A percentile compares a stretch with the other conserved stretches of the same genome.
Conservation (phyloP, 2,113 vertebrate species). For the Trachemys scripta region DNA sequence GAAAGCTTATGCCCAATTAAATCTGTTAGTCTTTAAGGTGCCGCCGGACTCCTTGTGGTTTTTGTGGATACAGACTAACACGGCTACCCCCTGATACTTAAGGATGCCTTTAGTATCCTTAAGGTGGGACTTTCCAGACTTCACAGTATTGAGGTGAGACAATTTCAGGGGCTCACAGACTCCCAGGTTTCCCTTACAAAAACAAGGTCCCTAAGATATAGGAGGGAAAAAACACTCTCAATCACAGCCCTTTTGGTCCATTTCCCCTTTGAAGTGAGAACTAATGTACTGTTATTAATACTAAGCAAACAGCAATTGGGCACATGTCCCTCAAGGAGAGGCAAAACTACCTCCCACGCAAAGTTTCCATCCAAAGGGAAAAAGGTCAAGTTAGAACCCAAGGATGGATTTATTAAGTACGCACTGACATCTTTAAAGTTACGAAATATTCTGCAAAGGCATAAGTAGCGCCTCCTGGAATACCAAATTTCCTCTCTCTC, state of each 20-base stretch:
- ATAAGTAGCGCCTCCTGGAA: background rate
- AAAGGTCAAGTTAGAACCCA: background rate
- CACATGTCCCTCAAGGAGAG: background rate
- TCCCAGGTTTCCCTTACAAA: background rate
- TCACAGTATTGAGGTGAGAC: background rate
- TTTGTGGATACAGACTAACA: no score
- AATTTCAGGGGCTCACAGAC: background rate
- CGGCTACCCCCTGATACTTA: no score
- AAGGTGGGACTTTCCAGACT: background rate
- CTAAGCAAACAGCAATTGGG: background rate
- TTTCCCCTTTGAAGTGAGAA: background rate
- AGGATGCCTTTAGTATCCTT: background rate
- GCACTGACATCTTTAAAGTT: no score
- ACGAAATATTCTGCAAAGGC: background rate
- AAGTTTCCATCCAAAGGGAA: background rate
- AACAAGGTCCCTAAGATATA: background rate
- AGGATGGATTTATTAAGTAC: background rate
- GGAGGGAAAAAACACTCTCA: background rate
- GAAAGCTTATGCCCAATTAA: no score
- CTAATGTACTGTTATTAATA: background rate
- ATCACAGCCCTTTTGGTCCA: background rate
- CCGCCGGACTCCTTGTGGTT: no score
- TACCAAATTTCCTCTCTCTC: background rate
- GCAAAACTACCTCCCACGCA: background rate
- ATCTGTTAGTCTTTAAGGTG: no score